Conservation (phyloP, 2,797 vertebrate genomes). For the Allobates femoralis region DNA sequence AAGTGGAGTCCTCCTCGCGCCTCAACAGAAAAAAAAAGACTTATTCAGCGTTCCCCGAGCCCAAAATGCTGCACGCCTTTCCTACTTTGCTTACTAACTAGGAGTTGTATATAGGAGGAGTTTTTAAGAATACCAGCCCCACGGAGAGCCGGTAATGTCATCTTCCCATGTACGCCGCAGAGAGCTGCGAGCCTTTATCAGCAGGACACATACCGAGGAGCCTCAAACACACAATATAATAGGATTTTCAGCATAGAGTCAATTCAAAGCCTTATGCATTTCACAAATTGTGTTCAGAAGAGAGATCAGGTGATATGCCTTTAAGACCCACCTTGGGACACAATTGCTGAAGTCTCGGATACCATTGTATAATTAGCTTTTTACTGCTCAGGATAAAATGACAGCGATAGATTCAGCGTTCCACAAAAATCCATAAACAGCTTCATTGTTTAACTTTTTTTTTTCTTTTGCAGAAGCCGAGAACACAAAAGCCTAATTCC, state of each 20-base stretch:
- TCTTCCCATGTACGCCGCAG: neutral
- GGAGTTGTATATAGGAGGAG: neutral
- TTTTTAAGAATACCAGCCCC: constrained; percentile 7
- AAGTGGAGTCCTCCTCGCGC: neutral
- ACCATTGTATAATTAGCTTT: constrained; percentile 64
- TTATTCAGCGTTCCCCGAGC: neutral
- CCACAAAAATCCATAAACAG: constrained; percentile 56
- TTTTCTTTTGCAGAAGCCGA: constrained; percentile 43
- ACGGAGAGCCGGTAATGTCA: constrained; percentile 15
- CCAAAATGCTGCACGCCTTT: neutral
- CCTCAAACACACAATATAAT: constrained; percentile 17
- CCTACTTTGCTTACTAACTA: constrained; percentile 8
- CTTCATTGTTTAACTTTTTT: constrained; percentile 49
- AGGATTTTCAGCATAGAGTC: constrained; percentile 57
- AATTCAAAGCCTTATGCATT: constrained; percentile 66
- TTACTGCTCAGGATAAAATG: constrained; percentile 68
- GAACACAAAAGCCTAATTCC: constrained; percentile 42
- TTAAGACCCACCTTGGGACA: constrained; percentile 64
- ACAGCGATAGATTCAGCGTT: constrained; percentile 69
- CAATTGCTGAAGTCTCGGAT: constrained; percentile 45
- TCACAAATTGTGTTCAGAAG: constrained; percentile 63
- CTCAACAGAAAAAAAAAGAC: constrained; percentile 19
- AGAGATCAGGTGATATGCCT: constrained; percentile 61
- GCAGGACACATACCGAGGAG: constrained; percentile 26
- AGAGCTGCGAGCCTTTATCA: constrained; percentile 40